These are phyloP conservation scores for Crematogaster levior DNA, from an alignment of 2,888 invertebrate species.

Conservation along the genomic window DNA sequence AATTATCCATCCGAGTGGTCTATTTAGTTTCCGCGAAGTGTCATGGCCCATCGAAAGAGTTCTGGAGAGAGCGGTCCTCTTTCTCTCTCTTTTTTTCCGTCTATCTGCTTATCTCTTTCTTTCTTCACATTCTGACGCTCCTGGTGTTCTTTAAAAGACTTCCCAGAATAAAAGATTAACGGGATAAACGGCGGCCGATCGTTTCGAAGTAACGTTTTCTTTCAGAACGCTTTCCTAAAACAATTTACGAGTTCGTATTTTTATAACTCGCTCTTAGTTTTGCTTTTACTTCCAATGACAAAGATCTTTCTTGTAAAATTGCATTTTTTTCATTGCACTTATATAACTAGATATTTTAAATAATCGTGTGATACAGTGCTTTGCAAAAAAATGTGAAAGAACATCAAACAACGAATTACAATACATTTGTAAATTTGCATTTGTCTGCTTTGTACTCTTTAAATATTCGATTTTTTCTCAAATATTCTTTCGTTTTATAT, in stretches of 20 bases:
- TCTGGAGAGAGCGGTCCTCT: conserved; percentile 69
- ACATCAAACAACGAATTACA: background rate
- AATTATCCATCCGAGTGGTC: conserved; percentile 82
- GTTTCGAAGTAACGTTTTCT: conserved; percentile 55
- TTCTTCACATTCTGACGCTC: conserved; percentile 46
- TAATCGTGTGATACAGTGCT: background rate
- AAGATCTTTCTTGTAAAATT: background rate
- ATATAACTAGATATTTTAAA: background rate
- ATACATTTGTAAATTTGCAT: background rate
- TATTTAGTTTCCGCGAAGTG: conserved; percentile 80
- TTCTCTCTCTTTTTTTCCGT: background rate
- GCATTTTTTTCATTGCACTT: background rate
- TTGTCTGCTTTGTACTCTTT: background rate
- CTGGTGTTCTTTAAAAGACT: conserved; percentile 66
- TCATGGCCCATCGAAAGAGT: conserved; percentile 80
- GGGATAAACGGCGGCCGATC: conserved; percentile 53
- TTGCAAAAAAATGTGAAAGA: background rate
- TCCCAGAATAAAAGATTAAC: conserved; percentile 71
- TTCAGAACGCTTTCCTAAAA: conserved; percentile 59
- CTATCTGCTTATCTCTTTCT: conserved; percentile 23
- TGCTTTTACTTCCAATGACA: conserved; percentile 48
- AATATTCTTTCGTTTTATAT: background rate
- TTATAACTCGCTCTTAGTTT: conserved; percentile 41
- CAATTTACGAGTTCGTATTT: conserved; percentile 53
- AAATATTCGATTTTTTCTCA: background rate